A percentile compares a stretch with the other conserved stretches of the same genome.
Evolutionary conservation across 2,113 vertebrate genomes (phyloP).

Genomic region (Lutjanus erythropterus): DNA sequence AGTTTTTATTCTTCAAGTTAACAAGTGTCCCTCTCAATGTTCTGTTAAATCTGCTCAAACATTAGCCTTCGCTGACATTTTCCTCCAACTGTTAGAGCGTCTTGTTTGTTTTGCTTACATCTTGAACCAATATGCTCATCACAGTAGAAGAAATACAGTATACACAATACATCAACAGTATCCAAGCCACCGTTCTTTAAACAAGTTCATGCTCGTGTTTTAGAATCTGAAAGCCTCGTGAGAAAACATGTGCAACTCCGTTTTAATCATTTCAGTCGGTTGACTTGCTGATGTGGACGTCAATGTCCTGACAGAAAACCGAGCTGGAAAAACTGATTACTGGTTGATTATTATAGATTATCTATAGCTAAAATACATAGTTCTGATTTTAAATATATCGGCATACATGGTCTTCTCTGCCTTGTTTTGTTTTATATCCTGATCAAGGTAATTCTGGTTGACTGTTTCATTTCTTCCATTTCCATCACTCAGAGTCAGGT

Average conservation of each 20-base stretch:
- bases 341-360: background rate
- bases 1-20: background rate
- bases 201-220: background rate
- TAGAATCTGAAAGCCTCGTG: background rate
- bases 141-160: background rate
- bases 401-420: background rate
- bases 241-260: background rate
- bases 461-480: constrained; percentile 23
- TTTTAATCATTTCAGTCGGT: background rate
- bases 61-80: background rate
- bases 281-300: background rate
- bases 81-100: too few relatives aligned
- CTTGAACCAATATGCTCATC: background rate
- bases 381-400: background rate
- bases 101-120: constrained; percentile 6
- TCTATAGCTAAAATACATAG: background rate
- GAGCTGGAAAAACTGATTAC: background rate
- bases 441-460: constrained; percentile 35
- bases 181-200: constrained; percentile 1
- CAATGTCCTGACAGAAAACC: background rate
- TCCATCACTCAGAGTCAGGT: constrained; percentile 35
- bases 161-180: background rate
- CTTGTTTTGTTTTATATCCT: constrained; percentile 9
- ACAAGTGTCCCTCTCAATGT: background rate
- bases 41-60: background rate